Base-by-base conservation (phyloP, 2,113 vertebrate genomes). In the Tupaia tana region DNA sequence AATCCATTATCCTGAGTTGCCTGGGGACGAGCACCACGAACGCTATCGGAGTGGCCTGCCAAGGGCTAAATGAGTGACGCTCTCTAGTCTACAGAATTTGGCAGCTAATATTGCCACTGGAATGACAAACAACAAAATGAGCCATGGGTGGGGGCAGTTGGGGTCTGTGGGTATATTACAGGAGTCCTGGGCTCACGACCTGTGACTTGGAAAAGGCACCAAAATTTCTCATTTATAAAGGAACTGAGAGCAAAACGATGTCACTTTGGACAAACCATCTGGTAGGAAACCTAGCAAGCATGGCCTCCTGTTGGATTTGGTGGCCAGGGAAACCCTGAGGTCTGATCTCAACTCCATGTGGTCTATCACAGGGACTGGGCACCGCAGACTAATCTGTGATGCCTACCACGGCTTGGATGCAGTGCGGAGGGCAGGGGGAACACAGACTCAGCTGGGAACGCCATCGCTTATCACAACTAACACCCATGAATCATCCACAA, bases 1-100 rank as follows among this genome's bases (percentile, higher is more conserved):
- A 94, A 77, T 82, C 43, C 34, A 97, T 66, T 93, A 95, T 79
- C 85, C 59, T 81, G 24, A 96, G 90, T 75, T 96, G 70, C 70
- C 82, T 31, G 56, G 64, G 75, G 59, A 95, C 69, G 97, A 93
- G 90, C 61, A 92, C 24, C 16, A 56, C 90, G 93, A 94, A 95
- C 71, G 61, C 22, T 82, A 88, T 16, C 25, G 4, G 27, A 88
- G 73, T 64, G 18, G 54, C 73, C 82, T 96, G 82, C 95, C 95
- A 97, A 97, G 54, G 66, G 54, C 16, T 78, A 92, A 97, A 88
- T 92, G 64, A 93, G 73, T 82, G 94, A 78, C 2, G 0, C 59
- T 78, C 82, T 75, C n/a, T 66, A 75, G 25, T 73, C 86, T 78
- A 87, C n/a, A 93, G 43, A 70, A 96, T 88, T 85, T 96, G 90